Base-by-base conservation (phyloP, 2,888 invertebrate species). In the Seira musarum region DNA sequence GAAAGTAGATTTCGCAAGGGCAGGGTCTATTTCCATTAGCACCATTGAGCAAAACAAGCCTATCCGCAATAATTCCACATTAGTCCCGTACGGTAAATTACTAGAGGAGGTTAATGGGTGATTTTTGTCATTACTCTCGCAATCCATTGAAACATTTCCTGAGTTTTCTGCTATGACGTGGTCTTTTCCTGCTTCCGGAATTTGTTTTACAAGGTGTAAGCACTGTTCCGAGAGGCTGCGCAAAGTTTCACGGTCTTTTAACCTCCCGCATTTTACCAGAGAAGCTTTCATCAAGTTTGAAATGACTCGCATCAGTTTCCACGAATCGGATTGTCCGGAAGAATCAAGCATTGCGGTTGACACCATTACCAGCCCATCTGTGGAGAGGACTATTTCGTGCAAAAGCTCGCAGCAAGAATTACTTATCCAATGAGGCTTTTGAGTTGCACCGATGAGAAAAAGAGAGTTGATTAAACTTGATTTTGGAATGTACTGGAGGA, bases 401-500 rank as follows among this genome's bases (percentile, higher is more conserved):
- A 85, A 30, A 0, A 82, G 40, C 13, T 80, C 75, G 49, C 82
- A 81, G 60, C 85, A 85, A 2, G 71, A 24, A 40, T 53, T 72
- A 21, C 77, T 22, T n/a, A 85, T 78, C 83, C 83, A 83, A 1
- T 79, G 80, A 0, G 80, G 81, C 35, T 76, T 81, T 57, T 83
- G 64, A 0, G 68, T 67, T 1, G 83, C 73, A 46, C 85, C 85
- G 49, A 85, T 72, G 10, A 85, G 49, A 10, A 85, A 70, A 2
- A 85, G 68, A 3, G 84, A 80, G 25, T 76, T 81, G 24, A 85
- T 77, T 10, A 83, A 69, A 19, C 68, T 57, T 10, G 66, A 17
- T 74, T 80, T 82, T 0, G 83, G 80, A 6, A 83, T 61, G 17
- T 13, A 53, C 1, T 10, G 19, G 15, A 77, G 53, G 61, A 85